phyloP scores from a whole-genome alignment of 2,888 invertebrate genomes.

The Xestia ashworthii region DNA sequence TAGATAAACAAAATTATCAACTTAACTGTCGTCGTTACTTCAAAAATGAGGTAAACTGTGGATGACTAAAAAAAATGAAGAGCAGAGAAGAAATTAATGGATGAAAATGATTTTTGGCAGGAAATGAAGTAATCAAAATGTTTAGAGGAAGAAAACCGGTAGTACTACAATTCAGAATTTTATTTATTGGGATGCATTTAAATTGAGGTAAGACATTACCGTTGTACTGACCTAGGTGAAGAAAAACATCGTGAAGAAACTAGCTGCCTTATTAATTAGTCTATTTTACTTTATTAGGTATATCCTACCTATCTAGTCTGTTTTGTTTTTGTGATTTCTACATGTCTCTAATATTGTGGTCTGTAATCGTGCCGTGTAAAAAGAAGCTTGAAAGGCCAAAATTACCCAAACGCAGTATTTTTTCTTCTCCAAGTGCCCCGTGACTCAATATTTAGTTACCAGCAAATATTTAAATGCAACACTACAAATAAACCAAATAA shows the following conservation, averaged over 20 bases:
- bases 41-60: not conserved
- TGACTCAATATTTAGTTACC: not conserved
- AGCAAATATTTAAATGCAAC: not conserved
- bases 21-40: not conserved
- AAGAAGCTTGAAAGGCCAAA: not conserved
- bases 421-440: not conserved
- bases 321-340: not conserved
- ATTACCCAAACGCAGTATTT: not conserved
- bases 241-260: too few species aligned
- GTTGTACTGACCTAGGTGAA: not conserved
- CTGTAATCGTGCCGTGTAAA: not conserved
- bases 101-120: too few species aligned
- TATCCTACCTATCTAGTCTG: too few species aligned
- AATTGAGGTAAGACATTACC: not conserved
- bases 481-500: not conserved
- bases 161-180: not conserved
- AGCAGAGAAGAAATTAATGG: fast-evolving
- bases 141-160: not conserved
- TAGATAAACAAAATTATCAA: not conserved
- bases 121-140: not conserved
- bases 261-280: too few species aligned
- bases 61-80: not conserved
- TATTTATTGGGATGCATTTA: not conserved
- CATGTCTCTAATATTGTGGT: not conserved
- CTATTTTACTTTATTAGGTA: too few species aligned